Conservation (phyloP, 2,797 vertebrate species). For the Echiichthys vipera region DNA sequence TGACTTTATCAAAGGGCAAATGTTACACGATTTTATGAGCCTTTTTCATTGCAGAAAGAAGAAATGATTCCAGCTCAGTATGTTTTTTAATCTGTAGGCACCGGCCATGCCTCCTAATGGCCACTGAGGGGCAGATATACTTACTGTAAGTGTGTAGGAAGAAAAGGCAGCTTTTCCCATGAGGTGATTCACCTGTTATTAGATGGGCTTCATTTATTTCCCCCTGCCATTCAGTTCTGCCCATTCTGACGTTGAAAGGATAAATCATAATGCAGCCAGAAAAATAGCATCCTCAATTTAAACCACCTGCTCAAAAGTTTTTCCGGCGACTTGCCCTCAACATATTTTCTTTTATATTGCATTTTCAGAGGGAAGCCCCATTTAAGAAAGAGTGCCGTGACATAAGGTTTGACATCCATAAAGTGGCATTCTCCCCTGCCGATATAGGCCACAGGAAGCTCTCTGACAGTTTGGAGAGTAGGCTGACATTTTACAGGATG, state of each 20-base stretch:
- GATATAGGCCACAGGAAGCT: constrained; percentile 29
- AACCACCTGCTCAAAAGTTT: background rate
- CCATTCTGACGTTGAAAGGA: background rate
- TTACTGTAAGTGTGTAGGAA: background rate
- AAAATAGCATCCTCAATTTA: background rate
- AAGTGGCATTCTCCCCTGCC: constrained; percentile 1
- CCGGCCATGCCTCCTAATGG: background rate
- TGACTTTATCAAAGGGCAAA: constrained; percentile 18
- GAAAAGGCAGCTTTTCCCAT: background rate
- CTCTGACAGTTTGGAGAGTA: constrained; percentile 12
- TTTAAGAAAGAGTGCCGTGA: constrained; percentile 7
- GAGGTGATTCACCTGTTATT: background rate
- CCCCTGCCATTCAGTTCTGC: background rate
- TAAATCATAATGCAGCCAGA: background rate
- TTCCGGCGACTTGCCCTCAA: background rate
- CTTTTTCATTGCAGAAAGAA: background rate
- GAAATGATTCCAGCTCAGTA: background rate
- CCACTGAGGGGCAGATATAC: background rate
- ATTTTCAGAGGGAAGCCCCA: background rate
- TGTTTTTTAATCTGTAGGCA: background rate
- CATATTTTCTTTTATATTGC: background rate
- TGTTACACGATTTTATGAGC: no score
- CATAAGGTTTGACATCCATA: background rate
- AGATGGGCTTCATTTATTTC: background rate
- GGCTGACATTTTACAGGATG: constrained; percentile 49